These are phyloP conservation scores for Teleogryllus occipitalis DNA, from an alignment of 1,140 invertebrate genomes.

Conservation along the genomic window DNA sequence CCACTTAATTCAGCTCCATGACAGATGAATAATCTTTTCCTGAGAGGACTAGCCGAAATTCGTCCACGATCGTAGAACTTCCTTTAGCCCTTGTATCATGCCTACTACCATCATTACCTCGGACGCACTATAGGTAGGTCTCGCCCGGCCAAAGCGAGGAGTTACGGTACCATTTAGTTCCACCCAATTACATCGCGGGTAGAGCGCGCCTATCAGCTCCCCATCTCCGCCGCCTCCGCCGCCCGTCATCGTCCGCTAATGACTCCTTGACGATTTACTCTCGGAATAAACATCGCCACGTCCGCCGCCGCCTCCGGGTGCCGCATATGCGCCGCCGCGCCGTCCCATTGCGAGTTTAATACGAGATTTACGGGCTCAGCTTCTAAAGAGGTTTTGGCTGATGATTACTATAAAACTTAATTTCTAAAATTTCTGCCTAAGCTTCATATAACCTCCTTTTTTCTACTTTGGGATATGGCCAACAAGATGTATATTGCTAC, in stretches of 20 bases:
- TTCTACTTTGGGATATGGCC: neutral
- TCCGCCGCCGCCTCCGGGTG: neutral
- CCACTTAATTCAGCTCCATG: no score
- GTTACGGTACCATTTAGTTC: neutral
- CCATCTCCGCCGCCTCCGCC: neutral
- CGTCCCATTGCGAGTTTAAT: neutral
- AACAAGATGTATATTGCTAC: neutral
- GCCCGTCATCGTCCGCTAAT: neutral
- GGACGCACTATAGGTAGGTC: no score
- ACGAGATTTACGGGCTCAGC: neutral
- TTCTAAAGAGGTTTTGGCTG: neutral
- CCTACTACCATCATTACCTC: no score
- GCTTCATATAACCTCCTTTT: neutral
- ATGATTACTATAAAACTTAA: neutral
- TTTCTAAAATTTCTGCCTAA: neutral
- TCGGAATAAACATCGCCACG: neutral
- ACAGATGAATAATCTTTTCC: no score
- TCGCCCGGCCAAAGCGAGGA: neutral
- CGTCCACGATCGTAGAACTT: no score
- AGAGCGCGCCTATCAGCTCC: neutral
- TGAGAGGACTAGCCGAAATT: no score
- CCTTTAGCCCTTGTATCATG: no score
- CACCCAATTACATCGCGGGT: neutral
- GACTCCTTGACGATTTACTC: conserved; percentile 1
- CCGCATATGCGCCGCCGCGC: neutral